Evolutionary conservation across 2,888 invertebrate genomes (phyloP).

Genomic region (Miltochrista miniata): DNA sequence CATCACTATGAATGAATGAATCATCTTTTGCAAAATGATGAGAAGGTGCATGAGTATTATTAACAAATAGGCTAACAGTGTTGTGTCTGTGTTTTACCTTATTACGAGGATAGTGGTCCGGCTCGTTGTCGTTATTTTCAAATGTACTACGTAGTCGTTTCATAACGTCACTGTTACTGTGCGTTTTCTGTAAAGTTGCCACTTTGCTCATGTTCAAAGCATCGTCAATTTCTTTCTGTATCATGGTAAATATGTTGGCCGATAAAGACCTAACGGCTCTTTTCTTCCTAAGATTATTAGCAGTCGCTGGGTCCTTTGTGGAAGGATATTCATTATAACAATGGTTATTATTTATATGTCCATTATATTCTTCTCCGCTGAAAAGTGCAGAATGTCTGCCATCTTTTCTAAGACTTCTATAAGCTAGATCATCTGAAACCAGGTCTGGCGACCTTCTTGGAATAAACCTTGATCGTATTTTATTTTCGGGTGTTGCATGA

Average conservation of each 20-base stretch:
- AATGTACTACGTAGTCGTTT: conserved; percentile 73
- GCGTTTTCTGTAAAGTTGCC: conserved; percentile 83
- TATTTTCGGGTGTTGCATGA: conserved; percentile 87
- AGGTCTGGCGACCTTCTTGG: conserved; percentile 90
- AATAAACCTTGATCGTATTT: conserved; percentile 84
- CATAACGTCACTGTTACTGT: conserved; percentile 85
- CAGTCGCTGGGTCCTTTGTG: conserved; percentile 57
- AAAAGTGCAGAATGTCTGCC: conserved; percentile 82
- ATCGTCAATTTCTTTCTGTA: conserved; percentile 86
- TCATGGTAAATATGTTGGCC: conserved; percentile 91
- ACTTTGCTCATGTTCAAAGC: conserved; percentile 80
- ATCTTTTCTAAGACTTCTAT: conserved; percentile 93
- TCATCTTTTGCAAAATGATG: conserved; percentile 80
- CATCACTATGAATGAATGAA: conserved; percentile 78
- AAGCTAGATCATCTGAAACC: conserved; percentile 94
- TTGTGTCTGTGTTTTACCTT: conserved; percentile 82
- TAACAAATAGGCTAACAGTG: conserved; percentile 77
- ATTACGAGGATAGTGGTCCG: conserved; percentile 72
- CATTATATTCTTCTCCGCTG: conserved; percentile 74
- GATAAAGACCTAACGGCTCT: conserved; percentile 92
- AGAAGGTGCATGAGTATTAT: conserved; percentile 72
- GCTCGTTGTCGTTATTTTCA: conserved; percentile 73
- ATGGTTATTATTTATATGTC: conserved; percentile 75
- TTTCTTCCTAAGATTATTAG: conserved; percentile 86
- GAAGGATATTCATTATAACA: conserved; percentile 62